These are phyloP conservation scores for Crepidodera aurea DNA, from an alignment of 2,888 invertebrate species.

Conservation along the genomic window DNA sequence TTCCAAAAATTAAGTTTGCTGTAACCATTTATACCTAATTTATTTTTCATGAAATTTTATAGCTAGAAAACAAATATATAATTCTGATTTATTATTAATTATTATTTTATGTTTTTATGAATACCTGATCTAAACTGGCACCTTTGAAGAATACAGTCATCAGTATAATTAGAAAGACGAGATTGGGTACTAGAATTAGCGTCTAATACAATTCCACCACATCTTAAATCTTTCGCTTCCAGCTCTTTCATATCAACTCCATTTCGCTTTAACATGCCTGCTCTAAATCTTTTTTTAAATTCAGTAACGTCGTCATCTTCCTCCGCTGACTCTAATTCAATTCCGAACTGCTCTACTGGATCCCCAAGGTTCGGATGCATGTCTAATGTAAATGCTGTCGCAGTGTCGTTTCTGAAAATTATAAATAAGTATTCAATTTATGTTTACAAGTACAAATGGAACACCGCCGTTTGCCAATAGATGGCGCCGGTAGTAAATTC, in stretches of 20 bases:
- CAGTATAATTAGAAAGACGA: conserved; percentile 68
- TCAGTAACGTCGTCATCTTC: conserved; percentile 79
- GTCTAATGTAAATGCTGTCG: conserved; percentile 59
- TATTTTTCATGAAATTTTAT: too few species aligned
- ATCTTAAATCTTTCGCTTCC: conserved; percentile 77
- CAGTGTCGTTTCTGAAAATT: conserved; percentile 45
- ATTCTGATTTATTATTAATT: too few species aligned
- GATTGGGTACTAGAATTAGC: conserved; percentile 72
- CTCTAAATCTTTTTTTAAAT: conserved; percentile 75
- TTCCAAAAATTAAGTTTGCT: too few species aligned
- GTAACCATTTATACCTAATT: too few species aligned
- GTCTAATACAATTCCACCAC: conserved; percentile 75
- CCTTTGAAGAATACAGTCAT: conserved; percentile 79
- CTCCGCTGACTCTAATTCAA: conserved; percentile 77
- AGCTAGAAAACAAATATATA: too few species aligned
- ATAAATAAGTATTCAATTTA: too few species aligned
- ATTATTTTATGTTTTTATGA: too few species aligned
- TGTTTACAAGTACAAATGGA: too few species aligned
- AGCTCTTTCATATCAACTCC: conserved; percentile 78
- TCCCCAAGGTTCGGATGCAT: conserved; percentile 80
- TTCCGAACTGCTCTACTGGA: conserved; percentile 78
- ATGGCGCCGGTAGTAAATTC: too few species aligned
- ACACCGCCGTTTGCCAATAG: too few species aligned
- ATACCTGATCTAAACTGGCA: conserved; percentile 71
- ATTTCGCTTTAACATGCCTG: conserved; percentile 69